phyloP scores from a whole-genome alignment of 64 coral and sea anemone species.

The Stichodactyla helianthus region DNA sequence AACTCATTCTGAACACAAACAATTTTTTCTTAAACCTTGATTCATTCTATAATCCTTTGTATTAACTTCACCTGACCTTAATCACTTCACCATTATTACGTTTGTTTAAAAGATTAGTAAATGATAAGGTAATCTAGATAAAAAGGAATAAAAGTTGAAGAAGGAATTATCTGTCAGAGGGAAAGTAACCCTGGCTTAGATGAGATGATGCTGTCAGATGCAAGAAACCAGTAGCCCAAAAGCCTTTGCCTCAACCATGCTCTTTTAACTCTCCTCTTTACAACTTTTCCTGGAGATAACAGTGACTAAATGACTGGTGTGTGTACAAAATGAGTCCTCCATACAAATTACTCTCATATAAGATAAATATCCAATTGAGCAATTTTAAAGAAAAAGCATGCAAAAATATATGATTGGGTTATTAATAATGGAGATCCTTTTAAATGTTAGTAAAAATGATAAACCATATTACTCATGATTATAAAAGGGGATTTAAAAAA shows the following conservation, averaged over 20 bases:
- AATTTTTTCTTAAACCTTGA: not conserved
- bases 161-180: not conserved
- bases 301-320: not conserved
- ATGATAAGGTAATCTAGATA: not conserved
- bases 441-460: not conserved
- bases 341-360: not conserved
- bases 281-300: not conserved
- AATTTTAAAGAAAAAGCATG: not conserved
- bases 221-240: slow-evolving; percentile 79
- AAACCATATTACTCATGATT: not conserved
- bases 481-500: too few relatives aligned
- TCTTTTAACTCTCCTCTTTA: not conserved
- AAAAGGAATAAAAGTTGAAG: not conserved
- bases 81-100: not conserved
- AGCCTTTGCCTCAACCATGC: slow-evolving; percentile 12
- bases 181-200: not conserved
- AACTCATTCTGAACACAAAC: slow-evolving; percentile 6
- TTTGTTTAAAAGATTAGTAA: not conserved
- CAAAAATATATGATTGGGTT: not conserved
- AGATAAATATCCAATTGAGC: not conserved
- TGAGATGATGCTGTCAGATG: slow-evolving; percentile 34
- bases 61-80: not conserved
- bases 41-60: not conserved
- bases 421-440: not conserved
- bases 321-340: not conserved